A percentile compares a stretch with the other conserved stretches of the same genome.
Conservation (phyloP, 2,797 vertebrate species). For the Mormyrus proboscirostris region DNA sequence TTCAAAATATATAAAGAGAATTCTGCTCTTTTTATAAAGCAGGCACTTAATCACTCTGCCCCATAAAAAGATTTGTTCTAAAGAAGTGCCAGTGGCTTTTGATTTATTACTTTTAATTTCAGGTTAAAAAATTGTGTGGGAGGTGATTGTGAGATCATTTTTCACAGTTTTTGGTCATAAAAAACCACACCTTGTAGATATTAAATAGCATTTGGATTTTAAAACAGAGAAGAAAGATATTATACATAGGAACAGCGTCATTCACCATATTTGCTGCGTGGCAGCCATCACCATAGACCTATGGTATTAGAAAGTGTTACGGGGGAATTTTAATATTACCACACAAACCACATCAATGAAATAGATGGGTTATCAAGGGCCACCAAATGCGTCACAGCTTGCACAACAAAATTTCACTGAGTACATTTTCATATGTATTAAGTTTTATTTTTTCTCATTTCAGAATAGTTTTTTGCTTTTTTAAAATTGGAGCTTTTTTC, state of each 20-base stretch:
- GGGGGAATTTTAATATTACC: not conserved
- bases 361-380: not conserved
- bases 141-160: conserved; percentile 13
- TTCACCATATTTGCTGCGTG: not conserved
- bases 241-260: not conserved
- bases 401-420: not conserved
- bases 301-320: not conserved
- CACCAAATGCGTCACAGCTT: not conserved
- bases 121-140: conserved; percentile 15
- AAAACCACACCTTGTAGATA: conserved; percentile 12
- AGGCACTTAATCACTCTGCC: conserved; percentile 3
- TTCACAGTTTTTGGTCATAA: not conserved
- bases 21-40: conserved; percentile 10
- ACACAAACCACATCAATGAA: not conserved
- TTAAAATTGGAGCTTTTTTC: not conserved
- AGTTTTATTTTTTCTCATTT: not conserved
- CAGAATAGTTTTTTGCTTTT: not conserved
- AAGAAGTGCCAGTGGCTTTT: not conserved
- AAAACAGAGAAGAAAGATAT: not conserved
- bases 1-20: conserved; percentile 9
- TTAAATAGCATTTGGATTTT: conserved; percentile 3
- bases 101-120: conserved; percentile 24
- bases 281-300: not conserved
- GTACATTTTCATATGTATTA: not conserved
- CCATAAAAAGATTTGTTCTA: not conserved